Percentiles rank a stretch among this genome's conserved stretches.
Evolutionary conservation across 2,888 invertebrate species (phyloP).

Genomic region (Yponomeuta plumbellus): DNA sequence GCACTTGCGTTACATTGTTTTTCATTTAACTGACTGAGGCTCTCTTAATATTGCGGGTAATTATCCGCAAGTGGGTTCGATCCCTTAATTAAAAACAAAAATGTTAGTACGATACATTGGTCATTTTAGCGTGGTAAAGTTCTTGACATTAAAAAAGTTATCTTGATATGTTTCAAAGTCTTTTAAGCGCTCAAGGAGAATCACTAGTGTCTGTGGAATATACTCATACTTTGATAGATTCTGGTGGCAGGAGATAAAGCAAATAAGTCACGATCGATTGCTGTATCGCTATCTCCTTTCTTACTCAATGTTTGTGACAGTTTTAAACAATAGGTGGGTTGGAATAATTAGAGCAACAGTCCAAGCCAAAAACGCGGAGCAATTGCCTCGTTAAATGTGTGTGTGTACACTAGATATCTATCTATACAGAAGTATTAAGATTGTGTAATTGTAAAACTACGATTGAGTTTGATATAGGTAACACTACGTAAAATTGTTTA

Average conservation of each 20-base stretch:
- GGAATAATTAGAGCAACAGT: conserved; percentile 19
- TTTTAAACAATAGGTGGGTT: conserved; percentile 23
- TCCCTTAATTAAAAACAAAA: too few species aligned
- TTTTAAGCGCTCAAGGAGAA: background rate
- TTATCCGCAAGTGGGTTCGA: too few species aligned
- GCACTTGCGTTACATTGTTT: too few species aligned
- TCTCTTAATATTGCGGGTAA: too few species aligned
- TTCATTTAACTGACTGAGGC: too few species aligned
- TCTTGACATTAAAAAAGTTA: background rate
- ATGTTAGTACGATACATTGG: too few species aligned
- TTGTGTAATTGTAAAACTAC: too few species aligned
- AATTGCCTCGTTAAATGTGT: background rate
- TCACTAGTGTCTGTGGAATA: conserved; percentile 11
- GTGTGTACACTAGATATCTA: background rate
- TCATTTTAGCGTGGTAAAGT: too few species aligned
- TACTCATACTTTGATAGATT: conserved; percentile 17
- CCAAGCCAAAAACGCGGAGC: conserved; percentile 30
- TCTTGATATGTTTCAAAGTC: background rate
- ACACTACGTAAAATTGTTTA: too few species aligned
- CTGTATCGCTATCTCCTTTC: conserved; percentile 29
- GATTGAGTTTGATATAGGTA: too few species aligned
- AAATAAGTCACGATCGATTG: conserved; percentile 67
- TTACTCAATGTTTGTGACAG: conserved; percentile 33
- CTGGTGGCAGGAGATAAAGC: conserved; percentile 27
- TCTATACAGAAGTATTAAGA: background rate